Base-by-base conservation (phyloP, 2,888 invertebrate species). In the Buathra laborator region DNA sequence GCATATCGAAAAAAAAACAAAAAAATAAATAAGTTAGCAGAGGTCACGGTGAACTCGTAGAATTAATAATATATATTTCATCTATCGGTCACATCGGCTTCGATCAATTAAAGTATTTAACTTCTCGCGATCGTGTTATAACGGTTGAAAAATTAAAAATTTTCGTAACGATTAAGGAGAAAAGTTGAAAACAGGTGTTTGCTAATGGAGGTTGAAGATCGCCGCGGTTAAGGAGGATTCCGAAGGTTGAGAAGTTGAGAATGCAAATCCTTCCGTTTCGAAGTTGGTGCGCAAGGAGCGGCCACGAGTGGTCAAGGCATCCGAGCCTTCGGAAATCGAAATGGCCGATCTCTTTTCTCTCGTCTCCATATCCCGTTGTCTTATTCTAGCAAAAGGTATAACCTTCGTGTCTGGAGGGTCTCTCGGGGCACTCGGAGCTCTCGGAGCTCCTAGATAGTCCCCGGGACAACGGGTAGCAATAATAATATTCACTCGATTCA, bases 341-440 rank as follows among this genome's bases (percentile, higher is more conserved):
- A 84, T 81, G 84, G 84, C 81, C 84, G 84, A 84, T 84, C 81
- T 81, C 48, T 10, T 68, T 77, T 76, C 80, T 81, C 80, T 81
- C 71, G 74, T 67, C 76, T 76, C 32, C 74, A 9, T 16, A 53
- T 53, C 75, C 75, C 83, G 83, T 84, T 48, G 80, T 84, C 56
- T 76, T 80, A 76, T 66, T 48, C 84, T 71, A 76, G 84, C 84
- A 29, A 66, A 74, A 43, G 66, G 76, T 80, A 59, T 71, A 37
- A 37, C 48, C 71, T 67, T 32, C 37, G 56, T 32, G 44, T 68
- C 68, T 59, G 44, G 56, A 56, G 76, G 67, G 44, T 19, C 46
- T 72, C 37, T 14, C 16, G 59, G 48, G 46, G 46, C 37, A 19
- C 19, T 16, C 19, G 37, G 76, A 76, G 75, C 37, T 53, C 19